A percentile compares a stretch with the other conserved stretches of the same genome.
Conservation (phyloP, 2,113 vertebrate species). For the Lynx canadensis region DNA sequence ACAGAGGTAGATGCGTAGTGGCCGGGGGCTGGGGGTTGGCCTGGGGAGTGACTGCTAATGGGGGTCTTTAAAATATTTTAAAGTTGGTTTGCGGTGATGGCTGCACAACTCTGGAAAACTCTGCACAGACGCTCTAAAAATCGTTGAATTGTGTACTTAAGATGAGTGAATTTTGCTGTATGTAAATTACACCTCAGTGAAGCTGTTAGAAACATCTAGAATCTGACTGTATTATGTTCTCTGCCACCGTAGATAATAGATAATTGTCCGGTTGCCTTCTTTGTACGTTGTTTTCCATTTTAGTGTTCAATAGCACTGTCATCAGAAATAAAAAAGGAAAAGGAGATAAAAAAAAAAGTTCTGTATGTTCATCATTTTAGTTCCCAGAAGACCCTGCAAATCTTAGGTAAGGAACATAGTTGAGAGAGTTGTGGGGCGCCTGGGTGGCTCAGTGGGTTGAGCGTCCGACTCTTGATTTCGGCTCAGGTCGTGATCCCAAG, state of each 20-base stretch:
- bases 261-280: not conserved
- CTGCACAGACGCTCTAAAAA: not conserved
- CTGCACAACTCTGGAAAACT: not conserved
- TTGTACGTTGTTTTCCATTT: not conserved
- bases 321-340: conserved; percentile 26
- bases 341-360: conserved; percentile 41
- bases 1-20: not conserved
- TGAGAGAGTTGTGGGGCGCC: not conserved
- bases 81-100: not conserved
- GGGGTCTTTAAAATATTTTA: not conserved
- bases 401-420: not conserved
- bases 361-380: not conserved
- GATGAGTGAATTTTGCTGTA: not conserved
- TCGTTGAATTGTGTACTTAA: not conserved
- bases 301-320: not conserved
- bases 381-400: not conserved
- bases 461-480: too few relatives aligned
- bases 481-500: too few relatives aligned
- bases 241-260: not conserved
- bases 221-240: not conserved
- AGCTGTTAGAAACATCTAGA: not conserved
- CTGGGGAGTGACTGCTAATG: not conserved
- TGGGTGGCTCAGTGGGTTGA: too few relatives aligned
- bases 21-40: not conserved
- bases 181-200: not conserved